Evolutionary conservation across 1,140 invertebrate genomes (phyloP), one percentile per base, ranked within the genome.

Genomic region (Copidosoma floridanum): DNA sequence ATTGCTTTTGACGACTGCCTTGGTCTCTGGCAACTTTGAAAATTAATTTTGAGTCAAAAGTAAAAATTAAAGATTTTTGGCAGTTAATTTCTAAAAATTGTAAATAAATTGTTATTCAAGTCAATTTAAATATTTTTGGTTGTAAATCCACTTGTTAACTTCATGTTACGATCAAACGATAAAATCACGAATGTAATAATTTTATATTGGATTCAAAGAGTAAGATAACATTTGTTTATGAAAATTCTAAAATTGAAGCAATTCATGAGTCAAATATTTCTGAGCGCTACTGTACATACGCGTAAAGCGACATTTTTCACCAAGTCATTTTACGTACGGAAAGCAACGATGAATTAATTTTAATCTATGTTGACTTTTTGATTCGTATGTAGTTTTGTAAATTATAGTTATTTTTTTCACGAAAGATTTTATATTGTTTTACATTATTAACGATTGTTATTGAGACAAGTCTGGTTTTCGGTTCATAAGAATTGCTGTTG

Each of bases 281-380:
- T 50, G 52, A 61, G 52, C 52, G 58, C 44, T 61, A 61, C 60
- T 56, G 60, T 62, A 52, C 27, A 62, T 61, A 57, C 7, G 47
- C 47, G 47, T 57, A 52, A 62, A 55, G 52, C 38, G 47, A 50
- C 26, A 32, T 50, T 55, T 62, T 56, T 56, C 47, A 56, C 29
- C 53, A 40, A 62, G 53, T 56, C 47, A 62, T 56, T 62, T 61
- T 62, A 57, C 60, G 46, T 62, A 24, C 14, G 21, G 23, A 51
- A 56, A 50, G 46, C 47, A 62, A 62, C 53, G 53, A 50, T 37
- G 47, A 62, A 51, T 62, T 56, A 56, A 56, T 12, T 51, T 62
- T 48, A 62, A 56, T 56, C 29, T 32, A 12, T 48, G 24, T 55
- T 56, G 29, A 61, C 8, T 32, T 58, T n/a, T 55, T 50, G 32